Conservation (phyloP, 2,888 invertebrate genomes). For the Drosophila neutralis region DNA sequence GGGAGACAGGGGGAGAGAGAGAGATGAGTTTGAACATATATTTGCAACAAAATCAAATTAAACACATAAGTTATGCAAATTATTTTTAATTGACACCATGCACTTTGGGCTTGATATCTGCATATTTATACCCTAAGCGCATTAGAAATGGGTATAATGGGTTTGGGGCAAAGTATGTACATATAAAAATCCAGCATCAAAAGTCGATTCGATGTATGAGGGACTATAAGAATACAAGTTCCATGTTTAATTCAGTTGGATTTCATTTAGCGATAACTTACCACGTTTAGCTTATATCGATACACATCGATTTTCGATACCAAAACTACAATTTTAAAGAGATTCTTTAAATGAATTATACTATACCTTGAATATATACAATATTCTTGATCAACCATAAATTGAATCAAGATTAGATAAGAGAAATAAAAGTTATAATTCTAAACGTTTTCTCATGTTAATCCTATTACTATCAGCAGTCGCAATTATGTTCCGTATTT, state of each 20-base stretch:
- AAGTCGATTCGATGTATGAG: neutral
- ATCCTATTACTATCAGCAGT: neutral
- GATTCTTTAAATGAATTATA: neutral
- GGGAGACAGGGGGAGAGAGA: neutral
- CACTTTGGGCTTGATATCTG: neutral
- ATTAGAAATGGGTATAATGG: neutral
- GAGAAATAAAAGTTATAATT: too few species aligned
- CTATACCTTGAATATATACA: neutral
- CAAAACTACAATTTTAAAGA: neutral
- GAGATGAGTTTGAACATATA: neutral
- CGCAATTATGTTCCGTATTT: too few species aligned
- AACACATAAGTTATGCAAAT: conserved; percentile 27
- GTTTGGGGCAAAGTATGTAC: neutral
- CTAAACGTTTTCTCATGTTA: neutral
- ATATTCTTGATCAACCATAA: neutral
- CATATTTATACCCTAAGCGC: neutral
- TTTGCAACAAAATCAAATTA: conserved; percentile 9
- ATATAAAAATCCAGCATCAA: neutral
- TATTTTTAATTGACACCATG: conserved; percentile 19
- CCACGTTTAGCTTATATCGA: neutral
- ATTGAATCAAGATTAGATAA: neutral
- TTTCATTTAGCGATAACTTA: neutral
- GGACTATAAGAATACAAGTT: neutral
- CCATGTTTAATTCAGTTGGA: neutral
- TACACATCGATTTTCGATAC: neutral